A percentile compares a stretch with the other conserved stretches of the same genome.
phyloP scores from a whole-genome alignment of 2,113 vertebrate genomes.

The Callionymus lyra region DNA sequence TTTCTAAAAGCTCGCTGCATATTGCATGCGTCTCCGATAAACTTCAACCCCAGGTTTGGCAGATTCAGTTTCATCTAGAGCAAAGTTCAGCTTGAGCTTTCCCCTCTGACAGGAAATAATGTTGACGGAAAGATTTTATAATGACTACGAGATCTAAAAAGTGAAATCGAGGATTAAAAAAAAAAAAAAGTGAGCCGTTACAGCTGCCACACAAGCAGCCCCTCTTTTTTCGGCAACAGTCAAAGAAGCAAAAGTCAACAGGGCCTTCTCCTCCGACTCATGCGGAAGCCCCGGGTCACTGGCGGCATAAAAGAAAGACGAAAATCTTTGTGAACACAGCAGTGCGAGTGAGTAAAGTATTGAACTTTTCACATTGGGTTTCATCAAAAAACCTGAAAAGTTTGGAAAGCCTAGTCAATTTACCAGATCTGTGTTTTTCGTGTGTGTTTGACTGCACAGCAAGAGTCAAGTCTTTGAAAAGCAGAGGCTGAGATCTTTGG shows the following conservation, averaged over 20 bases:
- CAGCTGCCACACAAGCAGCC: conserved; percentile 29
- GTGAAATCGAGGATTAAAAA: conserved; percentile 18
- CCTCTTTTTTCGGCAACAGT: conserved; percentile 21
- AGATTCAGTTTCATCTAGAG: no score
- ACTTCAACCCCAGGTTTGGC: no score
- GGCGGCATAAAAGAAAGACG: conserved; percentile 25
- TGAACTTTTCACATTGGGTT: conserved; percentile 44
- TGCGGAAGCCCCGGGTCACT: conserved; percentile 42
- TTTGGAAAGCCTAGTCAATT: conserved; percentile 63
- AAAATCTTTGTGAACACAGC: conserved; percentile 43
- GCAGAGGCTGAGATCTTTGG: conserved; percentile 50
- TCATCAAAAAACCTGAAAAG: conserved; percentile 53
- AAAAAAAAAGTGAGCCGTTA: not conserved
- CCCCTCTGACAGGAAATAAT: no score
- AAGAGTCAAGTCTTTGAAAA: conserved; percentile 63
- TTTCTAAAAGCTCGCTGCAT: no score
- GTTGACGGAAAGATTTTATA: no score
- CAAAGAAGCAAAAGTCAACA: conserved; percentile 22
- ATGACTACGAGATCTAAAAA: conserved; percentile 21
- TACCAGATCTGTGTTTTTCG: conserved; percentile 33
- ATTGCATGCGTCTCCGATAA: no score
- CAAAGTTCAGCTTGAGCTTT: no score
- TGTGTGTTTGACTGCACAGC: conserved; percentile 51
- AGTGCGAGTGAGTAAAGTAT: conserved; percentile 29
- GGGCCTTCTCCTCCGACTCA: conserved; percentile 36